phyloP scores from a whole-genome alignment of 1,140 invertebrate species.

The Drosophila mojavensis region DNA sequence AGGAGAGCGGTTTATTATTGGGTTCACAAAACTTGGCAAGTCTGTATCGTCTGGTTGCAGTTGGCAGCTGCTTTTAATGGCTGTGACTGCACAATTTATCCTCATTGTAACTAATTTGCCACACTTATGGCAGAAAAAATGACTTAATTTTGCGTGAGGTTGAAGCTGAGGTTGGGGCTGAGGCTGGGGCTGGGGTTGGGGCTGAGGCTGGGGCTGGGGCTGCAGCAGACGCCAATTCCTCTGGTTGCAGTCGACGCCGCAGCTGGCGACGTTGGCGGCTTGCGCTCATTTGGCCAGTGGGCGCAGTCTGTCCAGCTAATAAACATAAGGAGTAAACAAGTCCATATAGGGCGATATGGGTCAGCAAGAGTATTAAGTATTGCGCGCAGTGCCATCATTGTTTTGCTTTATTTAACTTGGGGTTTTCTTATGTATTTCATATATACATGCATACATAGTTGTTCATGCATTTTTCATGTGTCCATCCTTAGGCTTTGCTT shows the following conservation, averaged over 20 bases:
- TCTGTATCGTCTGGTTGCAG: constrained; percentile 21
- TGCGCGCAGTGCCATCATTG: constrained; percentile 50
- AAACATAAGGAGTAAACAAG: constrained; percentile 80
- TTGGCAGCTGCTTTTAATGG: constrained; percentile 23
- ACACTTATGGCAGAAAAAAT: constrained; percentile 46
- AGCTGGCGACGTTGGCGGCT: constrained; percentile 31
- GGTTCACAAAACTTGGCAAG: constrained; percentile 13
- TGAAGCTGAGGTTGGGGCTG: neutral
- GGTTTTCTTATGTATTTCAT: constrained; percentile 32
- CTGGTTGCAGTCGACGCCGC: neutral
- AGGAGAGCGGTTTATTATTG: constrained; percentile 11
- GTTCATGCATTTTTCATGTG: constrained; percentile 73
- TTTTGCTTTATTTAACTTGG: constrained; percentile 34
- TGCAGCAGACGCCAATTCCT: constrained; percentile 12
- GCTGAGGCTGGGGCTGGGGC: too few species aligned
- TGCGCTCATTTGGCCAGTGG: constrained; percentile 37
- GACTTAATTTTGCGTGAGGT: constrained; percentile 42
- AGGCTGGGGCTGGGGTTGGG: too few species aligned
- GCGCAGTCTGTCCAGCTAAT: constrained; percentile 60
- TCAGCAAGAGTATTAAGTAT: constrained; percentile 55
- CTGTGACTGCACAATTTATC: constrained; percentile 47
- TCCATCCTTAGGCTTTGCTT: constrained; percentile 19
- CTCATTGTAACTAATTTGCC: constrained; percentile 53
- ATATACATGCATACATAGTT: constrained; percentile 4
- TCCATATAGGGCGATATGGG: constrained; percentile 72